Evolutionary conservation across 2,797 vertebrate genomes (phyloP).

Genomic region (Sebastes vulpes): DNA sequence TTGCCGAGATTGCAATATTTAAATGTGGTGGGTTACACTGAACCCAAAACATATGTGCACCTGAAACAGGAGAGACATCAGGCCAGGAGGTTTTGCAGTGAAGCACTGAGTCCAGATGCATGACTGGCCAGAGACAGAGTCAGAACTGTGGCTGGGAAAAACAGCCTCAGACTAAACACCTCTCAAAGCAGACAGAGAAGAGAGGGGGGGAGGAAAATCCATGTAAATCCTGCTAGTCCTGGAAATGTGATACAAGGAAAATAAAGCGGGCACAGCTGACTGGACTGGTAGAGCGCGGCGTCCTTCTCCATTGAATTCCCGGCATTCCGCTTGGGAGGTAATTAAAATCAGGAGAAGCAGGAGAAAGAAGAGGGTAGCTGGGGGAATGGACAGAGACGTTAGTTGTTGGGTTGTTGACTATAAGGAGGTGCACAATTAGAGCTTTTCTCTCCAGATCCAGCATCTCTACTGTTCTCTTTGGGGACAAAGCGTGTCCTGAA

Average conservation of each 20-base stretch:
- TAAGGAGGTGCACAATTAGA: neutral
- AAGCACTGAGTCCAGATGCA: constrained; percentile 65
- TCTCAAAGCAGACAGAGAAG: constrained; percentile 69
- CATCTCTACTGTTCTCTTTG: neutral
- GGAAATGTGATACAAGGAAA: constrained; percentile 85
- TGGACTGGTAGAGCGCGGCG: constrained; percentile 49
- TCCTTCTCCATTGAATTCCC: constrained; percentile 71
- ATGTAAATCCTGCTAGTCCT: constrained; percentile 79
- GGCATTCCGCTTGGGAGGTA: constrained; percentile 73
- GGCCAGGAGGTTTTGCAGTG: constrained; percentile 40
- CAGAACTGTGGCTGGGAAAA: constrained; percentile 79
- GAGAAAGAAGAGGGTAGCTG: neutral
- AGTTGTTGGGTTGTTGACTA: constrained; percentile 41
- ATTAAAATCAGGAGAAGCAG: constrained; percentile 69
- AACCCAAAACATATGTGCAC: constrained; percentile 62
- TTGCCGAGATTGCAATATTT: constrained; percentile 43
- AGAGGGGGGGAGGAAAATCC: constrained; percentile 62
- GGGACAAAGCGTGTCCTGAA: neutral
- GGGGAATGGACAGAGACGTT: neutral
- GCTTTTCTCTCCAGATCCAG: neutral
- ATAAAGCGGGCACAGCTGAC: constrained; percentile 82
- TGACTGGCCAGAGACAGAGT: constrained; percentile 50
- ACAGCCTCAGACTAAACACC: constrained; percentile 87
- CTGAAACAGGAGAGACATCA: constrained; percentile 54
- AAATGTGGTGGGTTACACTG: constrained; percentile 34